Evolutionary conservation across 2,113 vertebrate species (phyloP), one percentile per base, ranked within the genome.

Genomic region (Notarius quadriscutis): DNA sequence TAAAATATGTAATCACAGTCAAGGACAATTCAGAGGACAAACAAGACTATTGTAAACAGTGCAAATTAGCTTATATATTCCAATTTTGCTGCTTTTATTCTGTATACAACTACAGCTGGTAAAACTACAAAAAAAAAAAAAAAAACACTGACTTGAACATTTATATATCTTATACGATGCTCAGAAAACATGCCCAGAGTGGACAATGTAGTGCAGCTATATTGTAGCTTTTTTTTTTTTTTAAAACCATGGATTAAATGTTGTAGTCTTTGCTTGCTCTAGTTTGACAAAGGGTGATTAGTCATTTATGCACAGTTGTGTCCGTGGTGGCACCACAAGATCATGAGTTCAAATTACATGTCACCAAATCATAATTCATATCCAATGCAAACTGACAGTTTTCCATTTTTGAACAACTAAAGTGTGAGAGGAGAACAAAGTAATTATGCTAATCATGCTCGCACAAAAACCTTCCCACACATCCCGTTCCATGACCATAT

Each of bases 1-100:
- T 80, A 34, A 83, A 82, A 79, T 63, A 53, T 50, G 53, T 67
- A 84, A 72, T 85, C 83, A 78, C 86, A 67, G 48, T 85, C 67
- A 87, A 83, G 30, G 7, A 87, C 86, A 58, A 84, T 84, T 51
- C 5, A 55, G 86, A 84, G 81, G 67, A 78, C 57, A 69, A 77
- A 69, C 10, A n/a, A 7, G 72, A 78, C 84, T 77, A 30, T 22
- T 60, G n/a, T 34, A 50, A 78, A 85, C 72, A 81, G 27, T 65
- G 18, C 27, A 74, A 55, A 79, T 18, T 50, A 69, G 12, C 34
- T 81, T 65, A 71, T 80, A 72, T 77, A 57, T 84, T 84, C 30
- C 14, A 10, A 41, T 53, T 34, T 41, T 53, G n/a, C 50, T 67
- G 75, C 48, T 86, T 50, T 77, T 58, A 63, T 81, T 51, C 12